phyloP scores from a whole-genome alignment of 2,113 vertebrate genomes.

The Elaphurus davidianus region DNA sequence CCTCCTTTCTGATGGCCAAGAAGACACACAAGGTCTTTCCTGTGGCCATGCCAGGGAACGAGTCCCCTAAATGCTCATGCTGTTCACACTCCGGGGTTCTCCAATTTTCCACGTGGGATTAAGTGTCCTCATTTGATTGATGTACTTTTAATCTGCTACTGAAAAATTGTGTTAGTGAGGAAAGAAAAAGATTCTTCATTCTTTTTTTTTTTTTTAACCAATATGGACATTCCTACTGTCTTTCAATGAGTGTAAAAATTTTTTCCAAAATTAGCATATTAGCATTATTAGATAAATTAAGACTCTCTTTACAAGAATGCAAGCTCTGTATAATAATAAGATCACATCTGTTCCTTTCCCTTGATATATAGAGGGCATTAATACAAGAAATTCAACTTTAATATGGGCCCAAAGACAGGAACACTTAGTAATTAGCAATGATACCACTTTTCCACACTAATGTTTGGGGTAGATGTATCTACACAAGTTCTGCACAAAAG shows the following conservation, averaged over 20 bases:
- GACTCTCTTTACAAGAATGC: not conserved
- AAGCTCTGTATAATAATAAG: not conserved
- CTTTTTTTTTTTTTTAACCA: not conserved
- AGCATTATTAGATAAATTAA: not conserved
- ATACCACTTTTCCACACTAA: not conserved
- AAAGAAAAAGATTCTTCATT: not conserved
- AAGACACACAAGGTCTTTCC: not conserved
- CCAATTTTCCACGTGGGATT: not conserved
- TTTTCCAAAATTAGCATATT: not conserved
- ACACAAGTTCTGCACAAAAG: not conserved
- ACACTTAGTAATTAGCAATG: not conserved
- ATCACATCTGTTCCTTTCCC: not conserved
- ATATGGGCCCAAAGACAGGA: not conserved
- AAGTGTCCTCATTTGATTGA: not conserved
- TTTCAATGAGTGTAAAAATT: not conserved
- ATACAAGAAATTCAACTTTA: not conserved
- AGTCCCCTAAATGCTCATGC: not conserved
- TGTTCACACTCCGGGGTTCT: not conserved
- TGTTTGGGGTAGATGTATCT: not conserved
- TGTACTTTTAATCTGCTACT: not conserved
- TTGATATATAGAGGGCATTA: not conserved
- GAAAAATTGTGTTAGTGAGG: not conserved
- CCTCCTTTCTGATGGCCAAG: not conserved
- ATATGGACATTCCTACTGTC: not conserved
- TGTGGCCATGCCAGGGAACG: accelerated